These are phyloP conservation scores for Platysteira castanea DNA, from an alignment of 2,113 vertebrate species.

Conservation along the genomic window DNA sequence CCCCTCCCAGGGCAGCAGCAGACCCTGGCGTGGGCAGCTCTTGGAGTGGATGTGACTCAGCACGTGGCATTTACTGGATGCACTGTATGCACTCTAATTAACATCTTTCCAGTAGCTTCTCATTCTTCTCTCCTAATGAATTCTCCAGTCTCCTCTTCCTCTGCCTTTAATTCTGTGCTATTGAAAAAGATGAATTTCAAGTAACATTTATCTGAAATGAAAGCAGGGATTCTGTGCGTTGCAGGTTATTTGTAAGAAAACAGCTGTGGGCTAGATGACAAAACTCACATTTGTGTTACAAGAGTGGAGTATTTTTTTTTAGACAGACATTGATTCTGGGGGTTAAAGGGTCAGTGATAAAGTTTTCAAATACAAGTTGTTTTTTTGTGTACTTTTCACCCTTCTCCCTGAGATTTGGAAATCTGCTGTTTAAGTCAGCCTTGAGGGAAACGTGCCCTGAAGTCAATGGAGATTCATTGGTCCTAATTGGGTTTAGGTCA, in stretches of 20 bases:
- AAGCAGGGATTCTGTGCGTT: neutral
- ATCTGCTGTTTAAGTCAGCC: neutral
- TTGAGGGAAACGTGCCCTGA: neutral
- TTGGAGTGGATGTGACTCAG: neutral
- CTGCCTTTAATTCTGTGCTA: neutral
- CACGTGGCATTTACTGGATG: neutral
- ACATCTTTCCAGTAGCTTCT: neutral
- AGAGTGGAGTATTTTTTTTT: neutral
- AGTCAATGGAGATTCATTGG: neutral
- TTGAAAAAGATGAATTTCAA: neutral
- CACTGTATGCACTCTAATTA: neutral
- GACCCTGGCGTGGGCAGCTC: fast-evolving
- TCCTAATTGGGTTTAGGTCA: neutral
- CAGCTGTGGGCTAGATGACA: neutral
- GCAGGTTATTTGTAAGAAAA: neutral
- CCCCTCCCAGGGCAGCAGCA: neutral
- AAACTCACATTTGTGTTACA: neutral
- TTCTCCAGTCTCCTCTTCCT: neutral
- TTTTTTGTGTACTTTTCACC: neutral
- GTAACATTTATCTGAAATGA: neutral
- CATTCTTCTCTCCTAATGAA: neutral
- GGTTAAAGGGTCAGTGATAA: neutral
- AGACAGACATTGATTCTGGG: neutral
- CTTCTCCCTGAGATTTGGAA: neutral
- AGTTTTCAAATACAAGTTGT: neutral